phyloP scores from a whole-genome alignment of 1,140 invertebrate species.

The Tetragnatha versicolor region DNA sequence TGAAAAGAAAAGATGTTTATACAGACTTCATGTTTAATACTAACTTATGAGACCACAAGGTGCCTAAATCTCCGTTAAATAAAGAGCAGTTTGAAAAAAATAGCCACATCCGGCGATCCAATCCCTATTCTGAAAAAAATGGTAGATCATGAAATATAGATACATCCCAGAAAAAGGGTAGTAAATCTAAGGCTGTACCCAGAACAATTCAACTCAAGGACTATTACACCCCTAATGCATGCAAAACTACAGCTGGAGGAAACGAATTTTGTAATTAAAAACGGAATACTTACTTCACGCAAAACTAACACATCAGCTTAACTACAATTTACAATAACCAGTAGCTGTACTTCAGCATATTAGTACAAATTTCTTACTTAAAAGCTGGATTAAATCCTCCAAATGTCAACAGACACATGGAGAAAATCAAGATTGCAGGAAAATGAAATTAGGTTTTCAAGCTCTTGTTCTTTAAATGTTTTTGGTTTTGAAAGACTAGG shows the following conservation, averaged over 20 bases:
- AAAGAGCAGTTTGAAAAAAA: conserved; percentile 55
- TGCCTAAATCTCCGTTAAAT: conserved; percentile 42
- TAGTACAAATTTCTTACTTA: too few relatives aligned
- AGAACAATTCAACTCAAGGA: background rate
- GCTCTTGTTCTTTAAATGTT: too few relatives aligned
- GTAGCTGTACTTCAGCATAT: too few relatives aligned
- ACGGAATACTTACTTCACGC: background rate
- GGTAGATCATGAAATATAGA: conserved; percentile 41
- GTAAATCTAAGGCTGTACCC: background rate
- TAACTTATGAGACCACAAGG: conserved; percentile 53
- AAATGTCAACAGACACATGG: too few relatives aligned
- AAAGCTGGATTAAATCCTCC: too few relatives aligned
- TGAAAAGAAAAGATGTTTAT: conserved; percentile 50
- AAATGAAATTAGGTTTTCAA: too few relatives aligned
- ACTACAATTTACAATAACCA: too few relatives aligned
- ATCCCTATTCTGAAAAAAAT: conserved; percentile 55
- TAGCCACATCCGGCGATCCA: conserved; percentile 46
- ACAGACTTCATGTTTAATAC: conserved; percentile 54
- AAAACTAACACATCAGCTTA: background rate
- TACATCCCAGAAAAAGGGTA: conserved; percentile 38
- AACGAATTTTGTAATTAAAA: background rate
- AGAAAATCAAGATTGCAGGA: too few relatives aligned
- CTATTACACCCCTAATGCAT: background rate
- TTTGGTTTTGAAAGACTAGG: too few relatives aligned
- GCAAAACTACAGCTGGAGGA: background rate